Evolutionary conservation across 2,113 vertebrate species (phyloP).

Genomic region (Mus spicilegus): DNA sequence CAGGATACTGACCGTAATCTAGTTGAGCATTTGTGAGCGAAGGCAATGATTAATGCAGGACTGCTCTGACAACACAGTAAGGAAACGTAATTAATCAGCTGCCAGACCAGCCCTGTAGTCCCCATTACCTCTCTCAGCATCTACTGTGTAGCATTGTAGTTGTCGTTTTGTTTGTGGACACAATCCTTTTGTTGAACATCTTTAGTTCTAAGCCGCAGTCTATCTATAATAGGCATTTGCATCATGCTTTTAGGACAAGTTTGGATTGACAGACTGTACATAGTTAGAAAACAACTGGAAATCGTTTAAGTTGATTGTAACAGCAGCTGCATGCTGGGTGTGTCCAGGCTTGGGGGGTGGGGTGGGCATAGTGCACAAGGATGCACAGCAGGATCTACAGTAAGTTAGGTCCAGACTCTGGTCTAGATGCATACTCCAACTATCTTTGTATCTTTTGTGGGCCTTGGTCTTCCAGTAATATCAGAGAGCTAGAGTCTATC

Average conservation of each 20-base stretch:
- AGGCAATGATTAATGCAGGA: not conserved
- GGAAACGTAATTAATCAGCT: not conserved
- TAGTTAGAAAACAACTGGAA: not conserved
- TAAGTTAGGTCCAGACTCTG: not conserved
- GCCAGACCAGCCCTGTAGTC: not conserved
- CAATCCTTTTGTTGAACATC: not conserved
- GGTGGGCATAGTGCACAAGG: not conserved
- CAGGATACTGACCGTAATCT: not conserved
- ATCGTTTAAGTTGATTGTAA: not conserved
- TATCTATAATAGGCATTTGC: not conserved
- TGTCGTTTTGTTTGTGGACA: not conserved
- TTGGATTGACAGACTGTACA: not conserved
- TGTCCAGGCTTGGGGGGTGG: not conserved
- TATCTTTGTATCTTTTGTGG: not conserved
- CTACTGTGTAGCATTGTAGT: not conserved
- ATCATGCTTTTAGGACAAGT: not conserved
- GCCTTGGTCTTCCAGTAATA: not conserved
- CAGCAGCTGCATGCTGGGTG: not conserved
- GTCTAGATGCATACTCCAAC: not conserved
- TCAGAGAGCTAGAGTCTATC: not conserved
- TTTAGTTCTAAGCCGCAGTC: not conserved
- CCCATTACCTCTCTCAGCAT: fast-evolving
- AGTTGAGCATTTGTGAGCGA: not conserved
- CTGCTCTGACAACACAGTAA: not conserved
- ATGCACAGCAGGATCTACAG: fast-evolving